phyloP scores from a whole-genome alignment of 2,113 vertebrate genomes.

The Sula dactylatra region DNA sequence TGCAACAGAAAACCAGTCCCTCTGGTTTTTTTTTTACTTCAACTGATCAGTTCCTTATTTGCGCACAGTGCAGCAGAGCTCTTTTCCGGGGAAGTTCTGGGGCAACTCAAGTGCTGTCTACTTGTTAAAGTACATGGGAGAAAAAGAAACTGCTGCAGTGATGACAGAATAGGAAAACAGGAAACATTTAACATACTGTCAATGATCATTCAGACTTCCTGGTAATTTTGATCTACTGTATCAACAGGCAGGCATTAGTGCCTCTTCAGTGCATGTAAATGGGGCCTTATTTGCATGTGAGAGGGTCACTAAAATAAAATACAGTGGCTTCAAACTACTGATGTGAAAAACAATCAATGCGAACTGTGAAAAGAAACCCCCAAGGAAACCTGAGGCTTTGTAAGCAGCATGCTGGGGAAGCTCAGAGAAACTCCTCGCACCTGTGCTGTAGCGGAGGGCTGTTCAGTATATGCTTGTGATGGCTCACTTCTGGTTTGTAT shows the following conservation, averaged over 20 bases:
- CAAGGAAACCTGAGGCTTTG: background rate
- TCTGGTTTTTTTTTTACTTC: background rate
- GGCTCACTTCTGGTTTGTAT: background rate
- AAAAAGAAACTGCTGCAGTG: background rate
- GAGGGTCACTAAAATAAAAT: background rate
- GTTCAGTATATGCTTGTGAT: background rate
- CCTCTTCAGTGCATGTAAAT: background rate
- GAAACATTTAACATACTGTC: background rate
- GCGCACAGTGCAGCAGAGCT: background rate
- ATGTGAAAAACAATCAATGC: background rate
- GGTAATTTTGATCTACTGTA: background rate
- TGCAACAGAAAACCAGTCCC: background rate
- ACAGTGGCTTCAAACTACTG: background rate
- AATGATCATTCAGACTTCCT: background rate
- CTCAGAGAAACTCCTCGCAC: background rate
- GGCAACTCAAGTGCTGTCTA: background rate
- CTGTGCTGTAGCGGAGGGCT: rapidly evolving
- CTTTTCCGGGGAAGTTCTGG: background rate
- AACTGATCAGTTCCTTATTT: background rate
- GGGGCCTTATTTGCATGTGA: background rate
- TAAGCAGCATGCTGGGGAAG: background rate
- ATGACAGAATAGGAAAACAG: background rate
- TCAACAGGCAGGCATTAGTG: background rate
- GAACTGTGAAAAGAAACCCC: background rate
- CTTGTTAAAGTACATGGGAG: background rate